Conservation (phyloP, 2,797 vertebrate species). For the Melanotaenia boesemani region DNA sequence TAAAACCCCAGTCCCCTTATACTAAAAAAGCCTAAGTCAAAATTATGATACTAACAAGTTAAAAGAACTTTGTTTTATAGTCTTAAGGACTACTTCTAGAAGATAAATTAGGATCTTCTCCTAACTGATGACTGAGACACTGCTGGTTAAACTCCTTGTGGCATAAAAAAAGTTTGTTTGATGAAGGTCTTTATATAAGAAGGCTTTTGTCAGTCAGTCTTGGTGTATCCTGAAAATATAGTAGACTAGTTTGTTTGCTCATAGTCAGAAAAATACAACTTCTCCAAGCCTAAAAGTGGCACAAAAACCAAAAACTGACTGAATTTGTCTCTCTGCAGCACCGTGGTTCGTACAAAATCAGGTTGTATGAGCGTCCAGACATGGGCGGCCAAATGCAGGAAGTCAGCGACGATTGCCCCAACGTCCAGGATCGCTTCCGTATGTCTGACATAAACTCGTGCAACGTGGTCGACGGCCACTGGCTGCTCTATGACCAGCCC, state of each 20-base stretch:
- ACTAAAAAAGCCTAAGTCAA: background rate
- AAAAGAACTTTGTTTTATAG: background rate
- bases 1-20: background rate
- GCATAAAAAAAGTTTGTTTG: background rate
- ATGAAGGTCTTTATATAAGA: background rate
- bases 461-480: conserved; percentile 72
- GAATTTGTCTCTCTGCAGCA: conserved; percentile 47
- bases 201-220: background rate
- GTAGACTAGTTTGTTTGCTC: background rate
- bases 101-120: background rate
- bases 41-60: background rate
- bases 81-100: background rate
- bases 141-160: background rate
- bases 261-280: background rate
- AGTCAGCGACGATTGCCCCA: conserved; percentile 71
- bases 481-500: conserved; percentile 76
- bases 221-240: background rate
- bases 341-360: conserved; percentile 72
- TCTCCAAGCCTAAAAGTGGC: background rate
- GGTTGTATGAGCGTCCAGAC: conserved; percentile 69
- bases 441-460: conserved; percentile 75
- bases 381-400: conserved; percentile 73
- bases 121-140: background rate
- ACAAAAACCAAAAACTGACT: background rate
- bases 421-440: conserved; percentile 68